Evolutionary conservation across 2,113 vertebrate genomes (phyloP), one percentile per base, ranked within the genome.

Genomic region (Nyctereutes procyonoides): DNA sequence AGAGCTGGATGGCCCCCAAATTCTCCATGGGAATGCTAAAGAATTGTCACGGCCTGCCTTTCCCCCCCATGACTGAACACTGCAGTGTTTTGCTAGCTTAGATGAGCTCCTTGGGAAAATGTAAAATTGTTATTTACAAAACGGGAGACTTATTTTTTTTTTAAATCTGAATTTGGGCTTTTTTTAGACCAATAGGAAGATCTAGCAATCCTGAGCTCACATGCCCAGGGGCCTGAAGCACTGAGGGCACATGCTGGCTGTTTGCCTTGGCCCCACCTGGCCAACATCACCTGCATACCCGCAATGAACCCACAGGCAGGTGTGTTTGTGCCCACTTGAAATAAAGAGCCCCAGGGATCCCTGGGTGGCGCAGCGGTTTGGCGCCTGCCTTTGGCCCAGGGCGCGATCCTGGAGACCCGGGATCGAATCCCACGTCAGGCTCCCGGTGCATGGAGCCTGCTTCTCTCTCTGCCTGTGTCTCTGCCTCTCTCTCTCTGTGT

Each of bases 191-290:
- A 73, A 55, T 9, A 7, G 10, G 19, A 90, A 22, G 82, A 76
- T 67, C 74, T 90, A 81, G 19, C 8, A 2, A 71, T 35, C 32
- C 19, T 3, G 1, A 17, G 17, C 43, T 83, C 56, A n/a, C 15
- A 12, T 28, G 55, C 51, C 13, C 51, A 28, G 1, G 19, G 8
- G 22, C 32, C 38, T 1, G 13, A 9, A 32, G 32, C 11, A 1
- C 56, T 0, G 7, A 3, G 28, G 15, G 8, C 20, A 17, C 2
- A 6, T 2, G 1, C 8, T 28, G 55, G n/a, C 35, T 55, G 0
- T 38, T 22, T 32, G 30, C 28, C 11, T 2, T 20, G 32, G 14
- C 38, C 19, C 24, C 35, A 32, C 3, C 20, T 1, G 13, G 62
- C 24, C 12, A 30, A 12, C 67, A 32, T 62, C 32, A 26, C 74